These are phyloP conservation scores for Dicaeum eximium DNA, from an alignment of 2,113 vertebrate genomes.

Conservation along the genomic window DNA sequence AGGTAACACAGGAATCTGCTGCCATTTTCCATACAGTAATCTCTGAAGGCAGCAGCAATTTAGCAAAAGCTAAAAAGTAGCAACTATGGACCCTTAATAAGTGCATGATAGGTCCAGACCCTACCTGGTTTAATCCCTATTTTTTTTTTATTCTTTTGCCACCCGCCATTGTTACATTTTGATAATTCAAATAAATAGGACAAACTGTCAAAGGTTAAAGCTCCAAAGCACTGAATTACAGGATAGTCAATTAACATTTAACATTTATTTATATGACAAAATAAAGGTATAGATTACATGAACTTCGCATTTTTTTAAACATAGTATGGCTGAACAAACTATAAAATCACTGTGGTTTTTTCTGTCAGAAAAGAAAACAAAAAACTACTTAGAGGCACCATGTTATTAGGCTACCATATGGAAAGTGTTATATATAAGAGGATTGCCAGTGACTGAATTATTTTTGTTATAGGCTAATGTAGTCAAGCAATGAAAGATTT, in stretches of 20 bases:
- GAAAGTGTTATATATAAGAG: constrained; percentile 6
- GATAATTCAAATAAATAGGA: background rate
- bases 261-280: background rate
- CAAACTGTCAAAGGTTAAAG: background rate
- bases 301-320: background rate
- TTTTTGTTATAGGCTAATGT: constrained; percentile 32
- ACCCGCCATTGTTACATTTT: background rate
- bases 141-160: background rate
- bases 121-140: background rate
- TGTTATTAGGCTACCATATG: constrained; percentile 25
- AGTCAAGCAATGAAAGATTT: background rate
- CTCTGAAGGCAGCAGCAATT: background rate
- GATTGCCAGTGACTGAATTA: background rate
- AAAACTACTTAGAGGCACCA: background rate
- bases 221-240: background rate
- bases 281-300: background rate
- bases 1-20: background rate
- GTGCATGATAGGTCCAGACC: background rate
- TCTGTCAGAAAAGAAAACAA: background rate
- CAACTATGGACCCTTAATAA: background rate
- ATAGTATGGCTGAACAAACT: background rate
- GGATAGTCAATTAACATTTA: background rate
- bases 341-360: background rate
- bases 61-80: background rate
- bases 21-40: background rate